phyloP scores from a whole-genome alignment of 2,797 vertebrate genomes.

The Etheostoma nigrum region DNA sequence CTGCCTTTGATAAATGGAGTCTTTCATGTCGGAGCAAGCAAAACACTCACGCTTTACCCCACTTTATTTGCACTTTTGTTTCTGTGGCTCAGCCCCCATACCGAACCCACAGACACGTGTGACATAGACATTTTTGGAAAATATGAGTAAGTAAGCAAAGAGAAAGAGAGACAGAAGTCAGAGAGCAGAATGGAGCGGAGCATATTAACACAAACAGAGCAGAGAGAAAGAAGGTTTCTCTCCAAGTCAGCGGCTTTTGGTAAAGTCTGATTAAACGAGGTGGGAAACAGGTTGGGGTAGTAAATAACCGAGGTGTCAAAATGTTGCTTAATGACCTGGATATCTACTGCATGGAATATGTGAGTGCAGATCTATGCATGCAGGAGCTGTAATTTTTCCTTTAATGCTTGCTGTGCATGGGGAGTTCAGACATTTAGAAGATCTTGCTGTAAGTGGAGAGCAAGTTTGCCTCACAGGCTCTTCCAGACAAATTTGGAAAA shows the following conservation, averaged over 20 bases:
- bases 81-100: slow-evolving; percentile 29
- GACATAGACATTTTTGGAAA: slow-evolving; percentile 63
- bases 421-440: slow-evolving; percentile 54
- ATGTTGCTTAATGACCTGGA: slow-evolving; percentile 80
- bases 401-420: slow-evolving; percentile 56
- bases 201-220: slow-evolving; percentile 75
- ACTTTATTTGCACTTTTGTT: slow-evolving; percentile 54
- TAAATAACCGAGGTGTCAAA: slow-evolving; percentile 82
- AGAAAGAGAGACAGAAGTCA: slow-evolving; percentile 34
- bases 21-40: slow-evolving; percentile 25
- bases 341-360: slow-evolving; percentile 75
- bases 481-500: not conserved
- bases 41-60: slow-evolving; percentile 13
- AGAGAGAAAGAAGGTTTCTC: slow-evolving; percentile 62
- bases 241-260: slow-evolving; percentile 77
- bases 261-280: slow-evolving; percentile 81
- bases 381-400: slow-evolving; percentile 49
- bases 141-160: slow-evolving; percentile 67
- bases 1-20: slow-evolving; percentile 31
- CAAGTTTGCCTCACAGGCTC: not conserved
- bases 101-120: slow-evolving; percentile 18
- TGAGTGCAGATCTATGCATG: slow-evolving; percentile 64
- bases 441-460: slow-evolving; percentile 33
- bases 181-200: slow-evolving; percentile 45
- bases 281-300: slow-evolving; percentile 69